A percentile compares a stretch with the other conserved stretches of the same genome.
These are phyloP conservation scores for Listronotus bonariensis DNA, from an alignment of 1,140 invertebrate genomes.

Conservation along the genomic window DNA sequence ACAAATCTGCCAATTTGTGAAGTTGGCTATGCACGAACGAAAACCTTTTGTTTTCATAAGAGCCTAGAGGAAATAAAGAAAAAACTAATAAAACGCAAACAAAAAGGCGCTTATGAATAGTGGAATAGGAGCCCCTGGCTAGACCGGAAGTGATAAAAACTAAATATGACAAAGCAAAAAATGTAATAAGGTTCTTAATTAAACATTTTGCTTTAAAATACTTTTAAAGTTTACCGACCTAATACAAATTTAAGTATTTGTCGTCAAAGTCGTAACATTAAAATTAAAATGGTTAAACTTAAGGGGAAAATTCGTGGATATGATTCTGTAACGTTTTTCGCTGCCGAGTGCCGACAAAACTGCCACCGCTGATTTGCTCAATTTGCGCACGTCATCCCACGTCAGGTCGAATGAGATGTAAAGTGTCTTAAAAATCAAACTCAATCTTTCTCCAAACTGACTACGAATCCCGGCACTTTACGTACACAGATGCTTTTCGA, in stretches of 20 bases:
- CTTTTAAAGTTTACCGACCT: no score
- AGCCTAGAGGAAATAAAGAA: no score
- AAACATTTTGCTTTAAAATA: no score
- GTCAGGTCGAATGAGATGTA: slow-evolving; percentile 53
- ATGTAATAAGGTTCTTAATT: no score
- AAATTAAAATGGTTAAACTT: background rate
- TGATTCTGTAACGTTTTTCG: background rate
- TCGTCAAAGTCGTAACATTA: background rate
- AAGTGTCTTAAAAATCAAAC: slow-evolving; percentile 56
- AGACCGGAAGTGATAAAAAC: no score
- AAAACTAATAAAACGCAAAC: no score
- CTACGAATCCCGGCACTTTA: slow-evolving; percentile 41
- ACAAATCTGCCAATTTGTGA: no score
- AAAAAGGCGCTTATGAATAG: no score
- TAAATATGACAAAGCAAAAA: no score
- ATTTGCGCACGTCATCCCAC: slow-evolving; percentile 54
- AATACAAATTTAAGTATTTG: background rate
- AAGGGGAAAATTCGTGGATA: background rate
- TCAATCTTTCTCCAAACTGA: slow-evolving; percentile 51
- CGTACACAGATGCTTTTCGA: slow-evolving; percentile 45
- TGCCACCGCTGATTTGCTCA: slow-evolving; percentile 55
- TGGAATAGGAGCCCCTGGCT: no score
- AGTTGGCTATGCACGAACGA: no score
- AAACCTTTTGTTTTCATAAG: no score
- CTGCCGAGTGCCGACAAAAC: slow-evolving; percentile 19